A percentile compares a stretch with the other conserved stretches of the same genome.
These are phyloP conservation scores for Lepus townsendii DNA, from an alignment of 2,797 vertebrate genomes.

Conservation along the genomic window DNA sequence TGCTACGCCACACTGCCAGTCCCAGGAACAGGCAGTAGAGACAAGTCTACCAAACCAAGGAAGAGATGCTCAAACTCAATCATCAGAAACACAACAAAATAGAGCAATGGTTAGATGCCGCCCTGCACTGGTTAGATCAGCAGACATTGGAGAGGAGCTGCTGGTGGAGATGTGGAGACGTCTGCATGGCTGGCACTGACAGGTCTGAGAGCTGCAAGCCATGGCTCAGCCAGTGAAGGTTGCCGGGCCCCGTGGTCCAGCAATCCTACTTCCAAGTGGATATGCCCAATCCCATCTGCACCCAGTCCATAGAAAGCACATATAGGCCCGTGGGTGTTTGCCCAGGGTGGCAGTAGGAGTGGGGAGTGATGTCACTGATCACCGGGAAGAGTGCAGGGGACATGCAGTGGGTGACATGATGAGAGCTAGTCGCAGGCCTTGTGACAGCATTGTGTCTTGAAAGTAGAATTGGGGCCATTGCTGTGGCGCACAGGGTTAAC, in stretches of 20 bases:
- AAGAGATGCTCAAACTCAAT: not conserved
- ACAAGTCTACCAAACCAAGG: not conserved
- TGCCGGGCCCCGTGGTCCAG: rapidly evolving
- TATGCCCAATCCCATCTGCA: not conserved
- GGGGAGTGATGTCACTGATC: not conserved
- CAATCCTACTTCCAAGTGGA: not conserved
- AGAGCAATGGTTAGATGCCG: not conserved
- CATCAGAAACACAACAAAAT: not conserved
- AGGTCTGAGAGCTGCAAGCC: not conserved
- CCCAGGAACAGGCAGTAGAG: too few relatives aligned
- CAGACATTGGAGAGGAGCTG: not conserved
- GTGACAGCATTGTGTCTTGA: too few relatives aligned
- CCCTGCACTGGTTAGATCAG: not conserved
- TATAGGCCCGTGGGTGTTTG: too few relatives aligned
- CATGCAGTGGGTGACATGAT: rapidly evolving
- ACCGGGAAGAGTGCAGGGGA: not conserved
- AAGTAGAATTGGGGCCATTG: too few relatives aligned
- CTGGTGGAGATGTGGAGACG: not conserved
- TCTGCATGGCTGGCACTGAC: rapidly evolving
- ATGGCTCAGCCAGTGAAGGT: not conserved
- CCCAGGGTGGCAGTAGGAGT: not conserved
- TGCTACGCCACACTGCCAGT: too few relatives aligned
- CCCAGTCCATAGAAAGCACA: not conserved
- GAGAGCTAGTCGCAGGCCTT: too few relatives aligned
- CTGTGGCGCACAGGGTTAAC: too few relatives aligned